phyloP scores from a whole-genome alignment of 2,888 invertebrate genomes.

The Alviniconcha strummeri region DNA sequence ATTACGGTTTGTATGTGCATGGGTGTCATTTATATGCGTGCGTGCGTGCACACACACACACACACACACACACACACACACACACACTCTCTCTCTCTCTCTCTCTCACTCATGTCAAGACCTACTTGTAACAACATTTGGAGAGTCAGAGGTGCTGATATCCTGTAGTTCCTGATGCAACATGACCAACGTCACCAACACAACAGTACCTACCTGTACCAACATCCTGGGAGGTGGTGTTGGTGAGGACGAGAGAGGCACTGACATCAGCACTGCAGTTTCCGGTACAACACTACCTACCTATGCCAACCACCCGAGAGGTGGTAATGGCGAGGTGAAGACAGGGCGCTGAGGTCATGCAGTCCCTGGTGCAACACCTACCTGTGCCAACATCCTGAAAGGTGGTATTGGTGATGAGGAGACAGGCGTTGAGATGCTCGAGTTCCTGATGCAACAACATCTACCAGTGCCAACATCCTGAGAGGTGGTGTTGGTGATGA shows the following conservation, averaged over 20 bases:
- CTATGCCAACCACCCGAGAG: too few relatives aligned
- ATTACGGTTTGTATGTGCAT: too few relatives aligned
- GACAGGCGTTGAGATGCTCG: slow-evolving; percentile 73
- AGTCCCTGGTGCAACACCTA: too few relatives aligned
- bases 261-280: slow-evolving; percentile 94
- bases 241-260: slow-evolving; percentile 76
- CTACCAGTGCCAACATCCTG: slow-evolving; percentile 1
- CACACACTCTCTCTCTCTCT: too few relatives aligned
- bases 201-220: neutral
- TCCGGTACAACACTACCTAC: slow-evolving; percentile 82
- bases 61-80: too few relatives aligned
- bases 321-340: slow-evolving; percentile 62
- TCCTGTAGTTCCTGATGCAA: too few relatives aligned
- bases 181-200: neutral
- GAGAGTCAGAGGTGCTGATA: too few relatives aligned
- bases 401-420: slow-evolving; percentile 62
- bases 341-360: slow-evolving; percentile 73
- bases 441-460: neutral
- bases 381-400: neutral
- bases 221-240: slow-evolving; percentile 39
- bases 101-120: too few relatives aligned
- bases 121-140: too few relatives aligned
- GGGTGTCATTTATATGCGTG: too few relatives aligned
- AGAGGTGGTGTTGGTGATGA: slow-evolving; percentile 54
- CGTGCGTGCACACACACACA: too few relatives aligned